Conservation (phyloP, 2,113 vertebrate species). For the Tricholaema leucomelas region DNA sequence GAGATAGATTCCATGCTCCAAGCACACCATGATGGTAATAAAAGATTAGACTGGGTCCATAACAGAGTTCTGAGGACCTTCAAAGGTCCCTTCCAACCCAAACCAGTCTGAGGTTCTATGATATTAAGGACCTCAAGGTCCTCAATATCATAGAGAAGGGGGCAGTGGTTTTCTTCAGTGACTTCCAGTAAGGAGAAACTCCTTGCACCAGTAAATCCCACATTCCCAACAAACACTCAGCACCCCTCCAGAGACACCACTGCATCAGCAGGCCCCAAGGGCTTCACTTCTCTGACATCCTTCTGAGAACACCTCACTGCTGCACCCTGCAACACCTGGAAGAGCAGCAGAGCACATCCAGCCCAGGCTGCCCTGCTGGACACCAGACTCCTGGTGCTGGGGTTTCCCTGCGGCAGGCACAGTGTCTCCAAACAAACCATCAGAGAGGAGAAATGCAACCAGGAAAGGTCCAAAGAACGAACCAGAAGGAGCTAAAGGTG, state of each 20-base stretch:
- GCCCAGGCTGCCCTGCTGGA: not conserved
- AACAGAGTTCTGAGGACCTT: not conserved
- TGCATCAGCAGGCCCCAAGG: accelerated
- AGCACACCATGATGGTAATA: not conserved
- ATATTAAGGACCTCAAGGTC: not conserved
- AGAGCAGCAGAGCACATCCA: not conserved
- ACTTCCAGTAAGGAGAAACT: not conserved
- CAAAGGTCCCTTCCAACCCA: not conserved
- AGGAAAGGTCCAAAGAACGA: not conserved
- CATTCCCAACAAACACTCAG: not conserved
- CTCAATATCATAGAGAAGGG: not conserved
- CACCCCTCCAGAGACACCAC: not conserved
- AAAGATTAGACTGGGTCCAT: not conserved
- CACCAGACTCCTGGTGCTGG: accelerated
- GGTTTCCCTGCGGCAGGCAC: not conserved
- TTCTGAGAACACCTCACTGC: no score
- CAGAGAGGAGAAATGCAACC: accelerated
- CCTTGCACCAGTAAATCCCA: not conserved
- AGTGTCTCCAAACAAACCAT: not conserved
- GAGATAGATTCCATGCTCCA: not conserved
- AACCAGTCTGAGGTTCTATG: no score
- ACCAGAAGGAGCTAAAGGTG: no score
- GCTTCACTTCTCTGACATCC: no score
- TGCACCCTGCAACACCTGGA: accelerated
- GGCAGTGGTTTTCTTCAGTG: not conserved